Evolutionary conservation across 2,113 vertebrate genomes (phyloP).

Genomic region (Cebidichthys violaceus): DNA sequence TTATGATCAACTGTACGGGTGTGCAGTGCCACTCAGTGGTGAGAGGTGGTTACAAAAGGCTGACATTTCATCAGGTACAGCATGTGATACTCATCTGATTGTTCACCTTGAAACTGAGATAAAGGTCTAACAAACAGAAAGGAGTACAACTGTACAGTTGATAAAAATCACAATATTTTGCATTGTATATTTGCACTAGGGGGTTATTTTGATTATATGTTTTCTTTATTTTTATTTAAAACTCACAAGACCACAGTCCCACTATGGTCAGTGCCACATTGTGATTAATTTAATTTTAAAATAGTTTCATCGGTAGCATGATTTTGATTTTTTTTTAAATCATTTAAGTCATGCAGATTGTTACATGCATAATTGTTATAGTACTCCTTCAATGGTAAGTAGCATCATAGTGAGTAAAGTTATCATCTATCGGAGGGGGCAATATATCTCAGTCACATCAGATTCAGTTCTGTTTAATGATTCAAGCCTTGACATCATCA

Average conservation of each 20-base stretch:
- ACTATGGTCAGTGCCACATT: neutral
- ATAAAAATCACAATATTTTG: neutral
- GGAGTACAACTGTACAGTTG: neutral
- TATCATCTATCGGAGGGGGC: neutral
- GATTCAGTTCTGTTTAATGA: neutral
- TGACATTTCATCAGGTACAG: constrained; percentile 1
- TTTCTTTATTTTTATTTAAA: neutral
- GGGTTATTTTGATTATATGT: neutral
- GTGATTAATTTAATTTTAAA: neutral
- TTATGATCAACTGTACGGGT: neutral
- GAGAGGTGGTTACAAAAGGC: neutral
- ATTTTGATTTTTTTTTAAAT: no score
- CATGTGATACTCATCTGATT: neutral
- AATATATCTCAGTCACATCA: neutral
- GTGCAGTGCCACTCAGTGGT: constrained; percentile 38
- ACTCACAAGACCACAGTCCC: neutral
- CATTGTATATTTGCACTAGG: neutral
- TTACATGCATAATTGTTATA: neutral
- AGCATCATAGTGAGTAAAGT: neutral
- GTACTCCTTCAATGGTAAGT: neutral
- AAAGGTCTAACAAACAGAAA: neutral
- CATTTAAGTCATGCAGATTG: neutral
- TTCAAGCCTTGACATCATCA: neutral
- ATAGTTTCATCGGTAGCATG: neutral
- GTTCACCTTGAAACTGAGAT: neutral